Base-by-base conservation (phyloP, 2,888 invertebrate species). In the Oxystoma pomonae region DNA sequence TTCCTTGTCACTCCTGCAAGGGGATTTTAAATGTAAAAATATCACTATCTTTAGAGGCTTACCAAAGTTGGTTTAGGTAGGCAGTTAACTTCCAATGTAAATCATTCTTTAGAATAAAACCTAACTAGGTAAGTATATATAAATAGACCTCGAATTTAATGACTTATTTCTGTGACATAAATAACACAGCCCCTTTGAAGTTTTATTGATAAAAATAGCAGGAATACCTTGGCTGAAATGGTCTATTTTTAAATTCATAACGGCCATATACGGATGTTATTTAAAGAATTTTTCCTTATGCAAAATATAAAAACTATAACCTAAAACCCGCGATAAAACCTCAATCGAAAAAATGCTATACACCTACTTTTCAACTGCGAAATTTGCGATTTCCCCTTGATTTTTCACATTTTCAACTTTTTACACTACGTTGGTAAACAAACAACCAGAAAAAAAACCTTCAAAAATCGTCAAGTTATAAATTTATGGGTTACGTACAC, bases 171-270 rank as follows among this genome's bases (percentile, higher is more conserved):
- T n/a, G n/a, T n/a, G n/a, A n/a, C n/a, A 53, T 9, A 53, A 53
- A 53, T 53, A 53, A n/a, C 53, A 53, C 5, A 7, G 16, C 53
- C 53, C 53, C 53, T 53, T 53, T 53, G 53, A 53, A 17, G 7
- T 16, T 3, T 9, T 53, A 3, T 19, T 53, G 5, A n/a, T 53
- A 53, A 53, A 53, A 53, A 53, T 53, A 53, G 53, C 16, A 53
- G 17, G 19, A 5, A 53, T 16, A 35, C 35, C 5, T 35, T 19
- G 19, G n/a, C n/a, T 3, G 35, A 3, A 12, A 12, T 35, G 12
- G 3, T 53, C 53, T 53, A 53, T 53, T 53, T 53, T 53, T 53
- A 53, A 53, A 53, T n/a, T 9, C 19, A 35, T 35, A 35, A 35
- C 35, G 35, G 35, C 35, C 12, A 35, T 7, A 35, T 35, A 3